Percentiles rank a stretch among this genome's conserved stretches.
phyloP scores from a whole-genome alignment of 1,140 invertebrate species.

The Ruditapes philippinarum region DNA sequence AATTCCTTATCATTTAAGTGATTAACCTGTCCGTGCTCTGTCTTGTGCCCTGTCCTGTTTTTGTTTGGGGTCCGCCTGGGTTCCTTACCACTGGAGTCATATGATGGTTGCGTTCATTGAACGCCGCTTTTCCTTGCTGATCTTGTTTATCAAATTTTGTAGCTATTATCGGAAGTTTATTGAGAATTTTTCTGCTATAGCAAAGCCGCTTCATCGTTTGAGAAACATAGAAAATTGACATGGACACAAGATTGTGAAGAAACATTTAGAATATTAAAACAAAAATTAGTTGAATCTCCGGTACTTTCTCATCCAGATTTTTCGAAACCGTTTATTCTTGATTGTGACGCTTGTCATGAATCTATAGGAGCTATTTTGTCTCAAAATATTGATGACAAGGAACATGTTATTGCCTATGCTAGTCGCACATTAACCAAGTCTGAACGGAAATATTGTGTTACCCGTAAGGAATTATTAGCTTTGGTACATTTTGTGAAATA shows the following conservation, averaged over 20 bases:
- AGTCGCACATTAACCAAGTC: background rate
- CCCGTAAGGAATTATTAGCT: conserved; percentile 5
- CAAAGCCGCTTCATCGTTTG: conserved; percentile 54
- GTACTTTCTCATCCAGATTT: background rate
- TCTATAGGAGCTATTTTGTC: conserved; percentile 4
- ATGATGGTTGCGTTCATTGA: no score
- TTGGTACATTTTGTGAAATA: background rate
- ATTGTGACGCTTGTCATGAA: conserved; percentile 11
- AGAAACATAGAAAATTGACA: conserved; percentile 7
- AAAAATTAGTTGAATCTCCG: background rate
- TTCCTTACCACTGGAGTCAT: no score
- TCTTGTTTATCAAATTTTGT: no score
- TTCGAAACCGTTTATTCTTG: background rate
- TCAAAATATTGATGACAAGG: background rate
- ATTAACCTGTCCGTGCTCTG: no score
- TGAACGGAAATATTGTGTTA: conserved; percentile 46
- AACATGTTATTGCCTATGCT: conserved; percentile 1
- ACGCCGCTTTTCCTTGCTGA: no score
- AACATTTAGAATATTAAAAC: background rate
- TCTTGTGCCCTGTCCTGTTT: no score
- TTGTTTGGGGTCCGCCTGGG: no score
- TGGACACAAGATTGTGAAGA: conserved; percentile 37
- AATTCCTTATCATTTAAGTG: no score
- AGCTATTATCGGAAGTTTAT: conserved; percentile 79
- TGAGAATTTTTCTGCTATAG: conserved; percentile 68